These are phyloP conservation scores for Chloromyia formosa DNA, from an alignment of 2,888 invertebrate genomes.

Conservation along the genomic window DNA sequence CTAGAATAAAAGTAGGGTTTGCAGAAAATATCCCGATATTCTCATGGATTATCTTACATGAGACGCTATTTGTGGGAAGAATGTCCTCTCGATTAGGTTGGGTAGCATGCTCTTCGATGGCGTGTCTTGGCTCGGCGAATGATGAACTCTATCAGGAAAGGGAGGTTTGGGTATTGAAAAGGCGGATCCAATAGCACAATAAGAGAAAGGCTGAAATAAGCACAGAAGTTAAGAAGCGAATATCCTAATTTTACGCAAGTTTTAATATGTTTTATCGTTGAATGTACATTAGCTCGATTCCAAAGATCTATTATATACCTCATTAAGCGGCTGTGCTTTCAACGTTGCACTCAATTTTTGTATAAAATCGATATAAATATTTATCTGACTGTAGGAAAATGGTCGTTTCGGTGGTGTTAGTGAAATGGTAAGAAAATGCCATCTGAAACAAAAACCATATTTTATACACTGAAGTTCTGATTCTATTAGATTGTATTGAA, in stretches of 20 bases:
- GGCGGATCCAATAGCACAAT: constrained; percentile 64
- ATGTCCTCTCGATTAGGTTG: constrained; percentile 61
- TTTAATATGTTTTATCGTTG: background rate
- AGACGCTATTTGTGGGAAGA: constrained; percentile 57
- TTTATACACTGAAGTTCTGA: constrained; percentile 8
- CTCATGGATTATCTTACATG: constrained; percentile 56
- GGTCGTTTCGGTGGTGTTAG: constrained; percentile 66
- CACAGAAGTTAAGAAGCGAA: no score
- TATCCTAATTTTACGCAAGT: background rate
- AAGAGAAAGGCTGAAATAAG: constrained; percentile 60
- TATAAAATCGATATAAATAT: constrained; percentile 69
- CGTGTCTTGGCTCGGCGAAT: constrained; percentile 58
- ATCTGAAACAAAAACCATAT: constrained; percentile 58
- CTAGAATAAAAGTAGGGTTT: constrained; percentile 52
- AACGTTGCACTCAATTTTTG: constrained; percentile 67
- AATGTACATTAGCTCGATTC: no score
- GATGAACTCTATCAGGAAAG: constrained; percentile 52
- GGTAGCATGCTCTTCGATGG: constrained; percentile 61
- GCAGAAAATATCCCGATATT: background rate
- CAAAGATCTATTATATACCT: no score
- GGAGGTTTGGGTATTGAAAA: constrained; percentile 54
- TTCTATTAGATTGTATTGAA: background rate
- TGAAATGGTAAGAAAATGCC: constrained; percentile 69
- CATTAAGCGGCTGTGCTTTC: constrained; percentile 68
- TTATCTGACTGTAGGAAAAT: constrained; percentile 69